A percentile compares a stretch with the other conserved stretches of the same genome.
phyloP scores from a whole-genome alignment of 2,113 vertebrate species.

The Amblyornis subalaris region DNA sequence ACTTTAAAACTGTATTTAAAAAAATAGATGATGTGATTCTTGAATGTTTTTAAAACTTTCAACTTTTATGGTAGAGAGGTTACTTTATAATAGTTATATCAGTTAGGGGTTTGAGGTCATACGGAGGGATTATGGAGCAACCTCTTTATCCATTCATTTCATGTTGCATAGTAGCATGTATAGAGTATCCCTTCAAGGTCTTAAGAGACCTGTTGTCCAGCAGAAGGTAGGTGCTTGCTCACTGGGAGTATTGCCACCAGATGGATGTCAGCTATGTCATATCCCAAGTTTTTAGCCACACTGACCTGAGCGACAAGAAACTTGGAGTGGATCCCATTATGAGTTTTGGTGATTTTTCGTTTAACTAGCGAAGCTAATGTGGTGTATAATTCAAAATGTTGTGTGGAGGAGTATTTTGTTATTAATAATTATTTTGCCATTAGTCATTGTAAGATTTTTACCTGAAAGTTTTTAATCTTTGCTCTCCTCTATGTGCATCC shows the following conservation, averaged over 20 bases:
- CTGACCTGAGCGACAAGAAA: background rate
- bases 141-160: background rate
- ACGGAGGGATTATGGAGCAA: background rate
- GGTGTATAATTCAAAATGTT: background rate
- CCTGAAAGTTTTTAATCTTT: background rate
- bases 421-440: background rate
- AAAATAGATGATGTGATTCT: background rate
- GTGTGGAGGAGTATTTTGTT: background rate
- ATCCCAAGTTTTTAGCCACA: background rate
- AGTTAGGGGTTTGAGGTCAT: background rate
- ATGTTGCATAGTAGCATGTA: background rate
- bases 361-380: background rate
- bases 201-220: slow-evolving; percentile 20
- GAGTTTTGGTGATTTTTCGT: background rate
- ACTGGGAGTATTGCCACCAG: background rate
- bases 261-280: background rate
- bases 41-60: background rate
- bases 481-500: background rate
- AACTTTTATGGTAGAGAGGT: background rate
- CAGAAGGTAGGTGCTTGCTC: slow-evolving; percentile 55
- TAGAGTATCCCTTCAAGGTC: background rate
- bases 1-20: background rate
- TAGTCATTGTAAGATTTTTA: background rate
- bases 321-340: background rate
- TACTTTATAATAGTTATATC: background rate